Evolutionary conservation across 2,113 vertebrate genomes (phyloP), one percentile per base, ranked within the genome.

Genomic region (Pao palembangensis): DNA sequence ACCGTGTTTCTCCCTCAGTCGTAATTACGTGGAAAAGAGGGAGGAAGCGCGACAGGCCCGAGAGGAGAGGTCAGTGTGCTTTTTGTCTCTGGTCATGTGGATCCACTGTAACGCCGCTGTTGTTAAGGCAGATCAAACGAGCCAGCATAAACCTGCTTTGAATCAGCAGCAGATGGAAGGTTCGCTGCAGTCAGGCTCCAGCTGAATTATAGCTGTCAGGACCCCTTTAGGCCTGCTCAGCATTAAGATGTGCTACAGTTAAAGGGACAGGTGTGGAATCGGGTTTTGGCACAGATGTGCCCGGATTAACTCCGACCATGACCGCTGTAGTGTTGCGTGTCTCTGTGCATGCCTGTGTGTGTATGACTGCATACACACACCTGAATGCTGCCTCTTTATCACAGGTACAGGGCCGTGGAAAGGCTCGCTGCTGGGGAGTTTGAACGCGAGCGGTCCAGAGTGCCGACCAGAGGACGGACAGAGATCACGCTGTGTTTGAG

Each of bases 331-430:
- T n/a, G 44, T 15, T 49, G 47, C 16, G n/a, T 12, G 63, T 58
- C 43, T 28, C 25, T 28, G 25, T 28, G 25, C 6, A 4, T 28
- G 25, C 5, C 25, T 6, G 25, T 21, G 47, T 55, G 54, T 46
- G 52, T 58, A 56, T 44, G 51, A 38, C 11, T 38, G 34, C 34
- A 12, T 11, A 2, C 20, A 34, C 60, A 41, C 12, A 6, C 44
- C 44, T 6, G 44, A 16, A 47, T 5, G 6, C 44, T 3, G 11
- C 44, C 12, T 44, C 57, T 8, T 38, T 1, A 3, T 80, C 91
- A 85, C 90, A 98, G 96, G 93, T 97, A 95, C 90, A 97, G 94
- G 89, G 91, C 93, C 69, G 91, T 94, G 85, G 96, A 98, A 85
- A 92, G 92, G 66, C 78, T 93, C 58, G 94, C 95, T 76, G 92